These are phyloP conservation scores for Dolichomitus sp. DNA, from an alignment of 2,888 invertebrate genomes.

Conservation along the genomic window DNA sequence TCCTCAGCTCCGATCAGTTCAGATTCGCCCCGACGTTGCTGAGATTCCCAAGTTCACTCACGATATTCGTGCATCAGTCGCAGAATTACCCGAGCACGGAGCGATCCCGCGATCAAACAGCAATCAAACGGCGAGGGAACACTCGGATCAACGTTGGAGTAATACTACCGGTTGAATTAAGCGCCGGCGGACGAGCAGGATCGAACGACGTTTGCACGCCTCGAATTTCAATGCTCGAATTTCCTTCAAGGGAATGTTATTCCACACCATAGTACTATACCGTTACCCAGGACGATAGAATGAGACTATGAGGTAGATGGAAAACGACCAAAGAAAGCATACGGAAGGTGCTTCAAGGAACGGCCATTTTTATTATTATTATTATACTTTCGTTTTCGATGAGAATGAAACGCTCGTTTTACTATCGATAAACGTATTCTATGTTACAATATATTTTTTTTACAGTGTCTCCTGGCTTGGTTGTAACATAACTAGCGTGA, in stretches of 20 bases:
- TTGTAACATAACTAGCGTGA: constrained; percentile 22
- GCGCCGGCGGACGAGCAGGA: constrained; percentile 23
- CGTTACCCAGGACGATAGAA: neutral
- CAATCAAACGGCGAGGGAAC: constrained; percentile 46
- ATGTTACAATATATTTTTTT: neutral
- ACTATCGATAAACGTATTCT: neutral
- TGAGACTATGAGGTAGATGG: neutral
- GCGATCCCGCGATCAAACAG: constrained; percentile 45
- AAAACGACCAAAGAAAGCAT: neutral
- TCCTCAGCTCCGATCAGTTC: neutral
- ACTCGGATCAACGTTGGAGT: constrained; percentile 13
- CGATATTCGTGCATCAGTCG: constrained; percentile 38
- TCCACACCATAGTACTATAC: neutral
- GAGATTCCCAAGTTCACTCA: constrained; percentile 29
- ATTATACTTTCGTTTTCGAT: constrained; percentile 1
- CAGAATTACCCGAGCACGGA: constrained; percentile 13
- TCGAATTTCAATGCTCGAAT: constrained; percentile 45
- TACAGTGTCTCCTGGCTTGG: neutral
- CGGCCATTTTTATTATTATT: constrained; percentile 10
- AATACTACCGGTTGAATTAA: constrained; percentile 32
- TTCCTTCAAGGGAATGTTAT: constrained; percentile 12
- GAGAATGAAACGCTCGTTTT: neutral
- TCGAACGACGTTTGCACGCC: constrained; percentile 22
- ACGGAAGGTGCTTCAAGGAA: neutral
- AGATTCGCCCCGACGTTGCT: constrained; percentile 2